Percentiles rank a stretch among this genome's conserved stretches.
Conservation (phyloP, 2,113 vertebrate genomes). For the Daubentonia madagascariensis region DNA sequence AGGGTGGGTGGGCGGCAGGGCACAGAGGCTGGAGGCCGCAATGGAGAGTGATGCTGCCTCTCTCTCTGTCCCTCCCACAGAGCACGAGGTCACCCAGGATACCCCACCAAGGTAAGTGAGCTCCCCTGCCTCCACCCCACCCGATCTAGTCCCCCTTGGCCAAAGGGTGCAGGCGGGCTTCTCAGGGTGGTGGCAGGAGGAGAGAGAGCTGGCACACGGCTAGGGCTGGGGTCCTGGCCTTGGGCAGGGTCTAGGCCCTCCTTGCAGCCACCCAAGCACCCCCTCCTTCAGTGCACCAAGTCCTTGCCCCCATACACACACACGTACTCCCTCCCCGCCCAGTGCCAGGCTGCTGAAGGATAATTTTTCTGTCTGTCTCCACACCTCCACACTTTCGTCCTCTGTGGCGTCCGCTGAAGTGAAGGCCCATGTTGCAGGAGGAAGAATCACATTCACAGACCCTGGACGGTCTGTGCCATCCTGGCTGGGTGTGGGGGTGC, state of each 20-base stretch:
- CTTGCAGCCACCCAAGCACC: neutral
- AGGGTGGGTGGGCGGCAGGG: rapidly evolving
- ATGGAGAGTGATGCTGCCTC: neutral
- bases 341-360: too few relatives aligned
- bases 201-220: neutral
- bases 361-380: neutral
- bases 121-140: too few relatives aligned
- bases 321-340: too few relatives aligned
- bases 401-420: neutral
- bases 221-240: neutral
- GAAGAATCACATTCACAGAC: neutral
- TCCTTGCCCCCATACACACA: neutral
- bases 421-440: neutral
- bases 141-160: neutral
- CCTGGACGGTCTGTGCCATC: neutral
- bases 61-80: constrained; percentile 43
- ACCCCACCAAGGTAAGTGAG: constrained; percentile 47
- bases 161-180: neutral
- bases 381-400: neutral
- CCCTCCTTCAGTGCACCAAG: neutral
- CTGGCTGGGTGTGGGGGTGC: rapidly evolving
- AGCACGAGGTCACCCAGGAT: constrained; percentile 13
- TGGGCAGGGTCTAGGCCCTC: neutral
- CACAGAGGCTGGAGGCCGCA: neutral
- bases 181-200: neutral